Evolutionary conservation across 2,113 vertebrate genomes (phyloP).

Genomic region (Tragelaphus scriptus): DNA sequence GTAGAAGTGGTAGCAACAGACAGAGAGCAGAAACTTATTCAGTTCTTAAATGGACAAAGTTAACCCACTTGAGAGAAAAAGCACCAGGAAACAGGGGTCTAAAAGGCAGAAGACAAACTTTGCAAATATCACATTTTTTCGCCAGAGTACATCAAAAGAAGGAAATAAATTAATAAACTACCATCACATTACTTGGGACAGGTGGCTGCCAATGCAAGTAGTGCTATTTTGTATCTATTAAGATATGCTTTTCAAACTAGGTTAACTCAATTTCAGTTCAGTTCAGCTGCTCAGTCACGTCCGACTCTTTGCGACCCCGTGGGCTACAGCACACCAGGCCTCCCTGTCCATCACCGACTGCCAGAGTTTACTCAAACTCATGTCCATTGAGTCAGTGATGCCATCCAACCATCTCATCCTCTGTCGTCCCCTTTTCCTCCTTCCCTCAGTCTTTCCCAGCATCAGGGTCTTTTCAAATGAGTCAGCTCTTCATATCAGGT

Average conservation of each 20-base stretch:
- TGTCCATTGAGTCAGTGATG: not conserved
- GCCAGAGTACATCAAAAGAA: not conserved
- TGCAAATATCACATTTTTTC: not conserved
- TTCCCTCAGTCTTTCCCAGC: not conserved
- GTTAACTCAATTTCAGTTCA: not conserved
- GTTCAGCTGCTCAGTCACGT: accelerated
- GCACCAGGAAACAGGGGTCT: not conserved
- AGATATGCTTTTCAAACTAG: not conserved
- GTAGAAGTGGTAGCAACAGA: not conserved
- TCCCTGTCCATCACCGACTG: not conserved
- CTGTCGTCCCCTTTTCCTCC: not conserved
- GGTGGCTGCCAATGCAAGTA: not conserved
- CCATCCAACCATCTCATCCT: not conserved
- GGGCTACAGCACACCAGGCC: not conserved
- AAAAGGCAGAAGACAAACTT: not conserved
- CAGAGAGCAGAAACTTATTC: not conserved
- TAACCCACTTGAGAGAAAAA: not conserved
- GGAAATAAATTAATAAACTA: not conserved
- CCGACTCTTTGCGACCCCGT: not conserved
- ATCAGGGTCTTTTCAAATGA: not conserved
- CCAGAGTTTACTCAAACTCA: not conserved
- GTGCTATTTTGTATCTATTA: not conserved
- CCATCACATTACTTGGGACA: not conserved
- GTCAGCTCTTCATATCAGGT: accelerated
- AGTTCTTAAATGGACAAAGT: not conserved